phyloP scores from a whole-genome alignment of 2,888 invertebrate species.

The Rhingia rostrata region DNA sequence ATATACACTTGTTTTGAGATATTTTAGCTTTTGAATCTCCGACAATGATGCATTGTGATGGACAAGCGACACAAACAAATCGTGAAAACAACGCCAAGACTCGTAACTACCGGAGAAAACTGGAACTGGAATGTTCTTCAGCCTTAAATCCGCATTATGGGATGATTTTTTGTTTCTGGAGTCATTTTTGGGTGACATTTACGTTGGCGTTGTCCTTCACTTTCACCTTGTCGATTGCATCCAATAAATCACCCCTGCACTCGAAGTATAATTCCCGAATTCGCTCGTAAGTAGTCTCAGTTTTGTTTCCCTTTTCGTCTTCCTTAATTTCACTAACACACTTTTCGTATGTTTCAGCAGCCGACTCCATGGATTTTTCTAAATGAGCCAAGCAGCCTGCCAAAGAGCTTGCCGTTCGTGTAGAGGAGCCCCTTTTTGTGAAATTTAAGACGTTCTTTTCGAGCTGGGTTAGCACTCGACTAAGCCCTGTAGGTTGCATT shows the following conservation, averaged over 20 bases:
- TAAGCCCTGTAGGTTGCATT: no score
- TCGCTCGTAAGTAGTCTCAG: neutral
- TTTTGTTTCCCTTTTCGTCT: neutral
- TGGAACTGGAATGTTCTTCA: neutral
- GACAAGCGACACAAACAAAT: neutral
- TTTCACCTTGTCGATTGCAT: neutral
- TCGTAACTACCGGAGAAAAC: neutral
- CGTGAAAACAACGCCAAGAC: neutral
- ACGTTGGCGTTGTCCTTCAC: neutral
- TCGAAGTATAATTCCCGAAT: conserved; percentile 1
- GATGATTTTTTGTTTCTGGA: neutral
- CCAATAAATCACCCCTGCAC: neutral
- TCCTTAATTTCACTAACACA: no score
- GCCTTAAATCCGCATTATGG: neutral
- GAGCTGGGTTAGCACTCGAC: no score
- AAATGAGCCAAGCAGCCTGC: no score
- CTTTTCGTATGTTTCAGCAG: no score
- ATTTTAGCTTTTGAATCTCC: no score
- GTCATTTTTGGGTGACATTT: neutral
- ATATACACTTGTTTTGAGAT: no score
- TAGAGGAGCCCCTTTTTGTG: no score
- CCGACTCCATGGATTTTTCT: no score
- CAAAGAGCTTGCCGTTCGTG: no score
- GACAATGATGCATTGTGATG: no score
- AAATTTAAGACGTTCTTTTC: no score